Conservation (phyloP, 2,888 invertebrate genomes). For the Blastobasis lacticolella region DNA sequence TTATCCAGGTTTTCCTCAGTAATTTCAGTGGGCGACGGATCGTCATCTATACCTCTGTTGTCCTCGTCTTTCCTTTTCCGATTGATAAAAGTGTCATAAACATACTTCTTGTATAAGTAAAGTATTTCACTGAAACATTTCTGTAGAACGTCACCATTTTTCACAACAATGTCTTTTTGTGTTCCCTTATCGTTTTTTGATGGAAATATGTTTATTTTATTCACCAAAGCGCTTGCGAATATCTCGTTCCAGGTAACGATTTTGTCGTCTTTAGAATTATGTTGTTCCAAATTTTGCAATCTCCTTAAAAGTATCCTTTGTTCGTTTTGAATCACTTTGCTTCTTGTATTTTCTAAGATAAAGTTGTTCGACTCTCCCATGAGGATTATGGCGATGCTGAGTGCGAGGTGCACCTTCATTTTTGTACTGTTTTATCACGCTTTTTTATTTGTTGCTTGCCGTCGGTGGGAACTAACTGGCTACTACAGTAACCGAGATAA, state of each 20-base stretch:
- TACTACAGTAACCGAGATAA: too few species aligned
- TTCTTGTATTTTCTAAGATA: constrained; percentile 20
- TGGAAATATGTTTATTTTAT: constrained; percentile 45
- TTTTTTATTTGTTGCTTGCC: constrained; percentile 12
- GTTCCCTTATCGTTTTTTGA: constrained; percentile 24
- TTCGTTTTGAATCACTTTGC: constrained; percentile 25
- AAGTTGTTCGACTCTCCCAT: constrained; percentile 33
- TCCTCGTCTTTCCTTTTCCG: constrained; percentile 12
- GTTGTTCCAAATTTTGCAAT: constrained; percentile 43
- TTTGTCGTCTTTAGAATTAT: constrained; percentile 27
- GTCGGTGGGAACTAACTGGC: too few species aligned
- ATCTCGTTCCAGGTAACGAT: constrained; percentile 54
- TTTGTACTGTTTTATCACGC: constrained; percentile 19
- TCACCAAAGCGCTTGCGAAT: constrained; percentile 51
- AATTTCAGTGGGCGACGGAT: neutral
- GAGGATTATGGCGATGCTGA: constrained; percentile 39
- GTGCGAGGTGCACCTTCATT: constrained; percentile 46
- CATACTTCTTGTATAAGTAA: constrained; percentile 38
- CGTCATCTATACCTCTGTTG: neutral
- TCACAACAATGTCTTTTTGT: constrained; percentile 14
- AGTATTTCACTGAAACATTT: constrained; percentile 38
- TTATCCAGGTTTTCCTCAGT: neutral
- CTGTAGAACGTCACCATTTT: constrained; percentile 21
- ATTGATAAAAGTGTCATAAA: constrained; percentile 34
- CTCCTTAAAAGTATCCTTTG: constrained; percentile 49